Evolutionary conservation across 1,140 invertebrate genomes (phyloP).

Genomic region (Cydia amplana): DNA sequence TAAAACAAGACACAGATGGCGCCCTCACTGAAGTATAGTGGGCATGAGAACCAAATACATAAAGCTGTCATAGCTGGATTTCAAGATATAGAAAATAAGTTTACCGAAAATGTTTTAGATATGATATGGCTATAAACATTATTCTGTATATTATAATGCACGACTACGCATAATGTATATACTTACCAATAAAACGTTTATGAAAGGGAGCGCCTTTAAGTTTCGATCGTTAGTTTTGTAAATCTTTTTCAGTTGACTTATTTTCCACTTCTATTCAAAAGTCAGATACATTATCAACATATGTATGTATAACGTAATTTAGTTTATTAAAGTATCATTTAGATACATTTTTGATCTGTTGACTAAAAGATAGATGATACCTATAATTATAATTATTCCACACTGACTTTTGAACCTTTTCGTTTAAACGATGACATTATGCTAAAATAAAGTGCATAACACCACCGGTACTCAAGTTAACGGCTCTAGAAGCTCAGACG

Average conservation of each 20-base stretch:
- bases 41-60: constrained; percentile 4
- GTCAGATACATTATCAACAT: not conserved
- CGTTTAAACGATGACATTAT: not conserved
- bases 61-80: not conserved
- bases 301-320: too few species aligned
- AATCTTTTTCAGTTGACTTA: not conserved
- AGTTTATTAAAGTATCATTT: too few species aligned
- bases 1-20: constrained; percentile 10
- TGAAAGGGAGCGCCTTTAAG: too few species aligned
- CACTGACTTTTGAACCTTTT: not conserved
- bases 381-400: not conserved
- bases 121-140: not conserved
- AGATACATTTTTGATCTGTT: too few species aligned
- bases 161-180: too few species aligned
- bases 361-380: too few species aligned
- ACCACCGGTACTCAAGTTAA: not conserved
- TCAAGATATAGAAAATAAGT: not conserved
- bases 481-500: not conserved
- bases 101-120: not conserved
- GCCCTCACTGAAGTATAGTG: constrained; percentile 25
- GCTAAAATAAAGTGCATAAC: constrained; percentile 8
- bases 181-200: too few species aligned
- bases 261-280: constrained; percentile 2
- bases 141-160: not conserved
- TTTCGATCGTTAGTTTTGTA: too few species aligned